These are phyloP conservation scores for Agelas oroides DNA, from an alignment of 37 sponge, comb jelly and placozoan genomes.

Conservation along the genomic window DNA sequence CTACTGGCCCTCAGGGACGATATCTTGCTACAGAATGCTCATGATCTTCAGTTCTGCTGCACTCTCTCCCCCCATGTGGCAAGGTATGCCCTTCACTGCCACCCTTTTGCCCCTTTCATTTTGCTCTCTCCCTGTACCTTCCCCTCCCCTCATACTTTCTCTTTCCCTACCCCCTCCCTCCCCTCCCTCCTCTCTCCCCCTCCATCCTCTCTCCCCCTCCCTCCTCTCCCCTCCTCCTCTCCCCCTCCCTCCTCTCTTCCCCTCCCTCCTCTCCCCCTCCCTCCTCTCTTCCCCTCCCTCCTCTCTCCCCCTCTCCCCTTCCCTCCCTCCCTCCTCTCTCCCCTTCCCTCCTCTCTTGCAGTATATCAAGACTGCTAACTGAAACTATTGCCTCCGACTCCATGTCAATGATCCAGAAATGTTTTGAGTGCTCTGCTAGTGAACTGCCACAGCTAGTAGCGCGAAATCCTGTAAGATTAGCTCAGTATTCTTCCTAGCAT, in stretches of 20 bases:
- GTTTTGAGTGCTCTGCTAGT: not conserved
- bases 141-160: not conserved
- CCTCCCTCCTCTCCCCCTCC: not conserved
- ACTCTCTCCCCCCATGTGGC: conserved; percentile 29
- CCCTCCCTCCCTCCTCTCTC: not conserved
- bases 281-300: not conserved
- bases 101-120: not conserved
- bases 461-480: conserved; percentile 37
- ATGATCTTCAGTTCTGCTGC: conserved; percentile 15
- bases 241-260: not conserved
- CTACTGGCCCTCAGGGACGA: conserved; percentile 46
- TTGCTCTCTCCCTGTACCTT: not conserved
- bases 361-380: conserved; percentile 24
- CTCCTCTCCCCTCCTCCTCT: not conserved
- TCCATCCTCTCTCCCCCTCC: not conserved
- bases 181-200: not conserved
- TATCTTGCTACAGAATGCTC: conserved; percentile 29
- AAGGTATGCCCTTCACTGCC: conserved; percentile 6
- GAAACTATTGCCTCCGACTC: conserved; percentile 24
- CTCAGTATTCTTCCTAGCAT: no score
- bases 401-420: not conserved
- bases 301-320: not conserved
- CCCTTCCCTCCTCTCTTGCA: not conserved
- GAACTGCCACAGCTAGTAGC: conserved; percentile 10
- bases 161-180: no score